Conservation (phyloP, 92 coral and sea anemone species). For the Palythoa grandiflora region DNA sequence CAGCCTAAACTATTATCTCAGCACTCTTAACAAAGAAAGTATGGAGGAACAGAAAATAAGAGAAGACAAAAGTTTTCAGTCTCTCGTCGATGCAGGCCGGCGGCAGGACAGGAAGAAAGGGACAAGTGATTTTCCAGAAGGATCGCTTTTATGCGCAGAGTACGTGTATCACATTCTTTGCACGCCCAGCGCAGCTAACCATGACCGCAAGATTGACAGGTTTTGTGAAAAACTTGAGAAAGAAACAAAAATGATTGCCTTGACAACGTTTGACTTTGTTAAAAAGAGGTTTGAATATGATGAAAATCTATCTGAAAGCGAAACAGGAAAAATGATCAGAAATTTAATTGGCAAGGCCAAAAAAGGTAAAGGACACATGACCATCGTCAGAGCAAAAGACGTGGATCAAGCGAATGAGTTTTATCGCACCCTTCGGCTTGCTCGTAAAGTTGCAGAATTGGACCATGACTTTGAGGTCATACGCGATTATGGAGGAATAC, state of each 20-base stretch:
- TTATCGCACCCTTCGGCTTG: slow-evolving; percentile 47
- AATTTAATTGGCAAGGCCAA: slow-evolving; percentile 39
- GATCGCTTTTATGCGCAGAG: slow-evolving; percentile 60
- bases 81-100: slow-evolving; percentile 27
- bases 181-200: neutral
- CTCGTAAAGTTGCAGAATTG: slow-evolving; percentile 34
- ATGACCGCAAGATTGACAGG: neutral
- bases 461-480: slow-evolving; percentile 52
- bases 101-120: slow-evolving; percentile 29
- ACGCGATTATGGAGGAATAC: slow-evolving; percentile 47
- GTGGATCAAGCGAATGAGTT: slow-evolving; percentile 58
- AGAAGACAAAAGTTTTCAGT: slow-evolving; percentile 39
- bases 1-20: slow-evolving; percentile 62
- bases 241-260: neutral
- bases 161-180: slow-evolving; percentile 56
- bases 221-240: neutral
- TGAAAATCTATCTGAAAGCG: neutral
- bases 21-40: slow-evolving; percentile 44
- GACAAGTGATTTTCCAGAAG: slow-evolving; percentile 5
- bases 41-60: slow-evolving; percentile 45
- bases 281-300: neutral
- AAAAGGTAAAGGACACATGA: slow-evolving; percentile 50
- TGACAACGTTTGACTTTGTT: slow-evolving; percentile 3
- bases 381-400: slow-evolving; percentile 64
- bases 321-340: slow-evolving; percentile 50